Evolutionary conservation across 2,888 invertebrate species (phyloP), one percentile per base, ranked within the genome.

Genomic region (Sinohyriopsis cumingii): DNA sequence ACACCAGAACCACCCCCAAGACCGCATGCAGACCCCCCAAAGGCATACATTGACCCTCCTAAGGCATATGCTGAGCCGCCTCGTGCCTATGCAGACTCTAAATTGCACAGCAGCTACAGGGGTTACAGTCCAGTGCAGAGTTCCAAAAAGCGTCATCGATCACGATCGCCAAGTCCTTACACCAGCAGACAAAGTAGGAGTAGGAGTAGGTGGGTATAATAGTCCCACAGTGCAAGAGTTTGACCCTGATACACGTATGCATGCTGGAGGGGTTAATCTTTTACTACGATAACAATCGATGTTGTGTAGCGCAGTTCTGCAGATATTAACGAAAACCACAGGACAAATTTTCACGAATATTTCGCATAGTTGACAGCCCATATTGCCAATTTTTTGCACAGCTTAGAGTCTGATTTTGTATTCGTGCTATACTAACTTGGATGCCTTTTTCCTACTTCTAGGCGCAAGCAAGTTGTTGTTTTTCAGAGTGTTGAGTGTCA

Each of bases 11-110:
- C 71, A 33, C 63, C 71, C 6, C 70, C 69, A 19, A 59, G 63
- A 55, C 45, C 9, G 45, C 45, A 45, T 45, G 55, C 56, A 56
- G 60, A 63, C 62, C 54, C 72, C 5, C 70, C 73, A 20, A 82
- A 80, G 71, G 82, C 82, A 25, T 86, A 85, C 73, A 79, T 81
- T 28, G 82, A 85, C 62, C 79, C 84, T 33, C 86, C 86, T 7
- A 82, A 81, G 72, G 84, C 85, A 9, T 84, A 86, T 75, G 80
- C 76, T 33, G 81, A 82, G 60, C 76, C 80, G 33, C 81, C 81
- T 1, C 73, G 78, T 65, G 76, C 83, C 19, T 83, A 81, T 69
- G 74, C 77, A 45, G 76, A 75, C 55, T 67, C 69, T 15, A 70
- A 75, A 68, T 65, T 67, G 59, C 56, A 65, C 5, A 59, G 70